Base-by-base conservation (phyloP, 2,888 invertebrate species). In the Punctoribates punctum region DNA sequence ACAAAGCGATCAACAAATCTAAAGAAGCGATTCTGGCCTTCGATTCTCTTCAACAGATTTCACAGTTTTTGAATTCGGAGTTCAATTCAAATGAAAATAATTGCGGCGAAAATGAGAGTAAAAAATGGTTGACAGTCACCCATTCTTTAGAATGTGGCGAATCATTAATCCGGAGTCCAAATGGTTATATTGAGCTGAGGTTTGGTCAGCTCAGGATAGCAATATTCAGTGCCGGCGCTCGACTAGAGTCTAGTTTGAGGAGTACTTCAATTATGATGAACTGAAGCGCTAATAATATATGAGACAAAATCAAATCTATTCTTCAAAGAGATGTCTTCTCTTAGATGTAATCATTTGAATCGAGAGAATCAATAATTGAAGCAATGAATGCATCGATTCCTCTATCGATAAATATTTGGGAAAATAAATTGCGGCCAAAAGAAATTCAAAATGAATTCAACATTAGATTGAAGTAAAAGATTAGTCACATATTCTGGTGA, bases 21-120 rank as follows among this genome's bases (percentile, higher is more conserved):
- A 70, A 42, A 70, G 70, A 70, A 70, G 70, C 70, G 70, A 70
- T 70, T 70, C 46, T 42, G 42, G 38, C 70, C 23, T 70, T 70
- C 15, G 70, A 70, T 70, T 70, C 70, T 20, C 42, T 42, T 42
- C 4, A 1, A 42, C 17, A 70, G 23, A 70, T 70, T 20, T 20
- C 70, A 23, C 13, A 38, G 23, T 70, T 70, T 70, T 70, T 70
- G 70, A 70, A 42, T 23, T 4, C 8, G 11, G 42, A 70, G 42
- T 70, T 70, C 42, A 70, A 70, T 70, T n/a, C 20, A 20, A 11
- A 70, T 67, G 8, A 42, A 13, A 29, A 38, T 70, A 23, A 20
- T 29, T 3, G 27, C 23, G 17, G 34, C 34, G 13, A 34, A 27
- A 62, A 34, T n/a, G 34, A 34, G 17, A 62, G 1, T 57, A n/a